Evolutionary conservation across 2,113 vertebrate genomes (phyloP), one percentile per base, ranked within the genome.

Genomic region (Elephas maximus): DNA sequence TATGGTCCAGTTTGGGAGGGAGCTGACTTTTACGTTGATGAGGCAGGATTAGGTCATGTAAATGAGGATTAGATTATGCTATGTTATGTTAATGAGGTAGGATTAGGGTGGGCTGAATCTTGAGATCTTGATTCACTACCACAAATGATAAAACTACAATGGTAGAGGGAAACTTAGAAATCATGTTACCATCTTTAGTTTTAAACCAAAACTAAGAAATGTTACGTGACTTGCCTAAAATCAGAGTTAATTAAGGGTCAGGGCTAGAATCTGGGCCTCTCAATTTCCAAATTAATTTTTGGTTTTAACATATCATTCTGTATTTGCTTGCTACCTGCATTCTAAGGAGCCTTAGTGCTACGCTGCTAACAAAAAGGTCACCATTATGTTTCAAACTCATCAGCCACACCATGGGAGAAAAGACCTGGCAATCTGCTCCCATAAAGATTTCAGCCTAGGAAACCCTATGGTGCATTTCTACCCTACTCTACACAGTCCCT

Each of bases 91-190:
- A 57, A 57, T 12, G 53, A 57, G 53, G 15, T 57, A 57, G 11
- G 53, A 57, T 57, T 57, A 48, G 53, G 53, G 14, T 57, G 11
- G 53, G 53, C 11, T 17, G 53, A 15, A 57, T 57, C 53, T 57
- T 57, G 53, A 57, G 53, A 37, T 37, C 37, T 37, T 37, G 37
- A 37, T 37, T 37, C 37, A 37, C 37, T 37, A 37, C 37, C 37
- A 86, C 37, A 84, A 87, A 95, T 90, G 4, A 48, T 80, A 67
- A 80, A 96, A 94, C 15, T 41, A 69, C 44, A 53, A 57, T 26
- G 60, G 80, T 41, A 95, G 48, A 93, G 63, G 65, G 57, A 96
- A 95, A 96, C 63, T 89, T n/a, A 48, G 45, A 88, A 87, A 89
- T 94, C 73, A 79, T 57, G 21, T 2, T 0, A 80, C 48, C 37